Evolutionary conservation across 1,140 invertebrate genomes (phyloP), one percentile per base, ranked within the genome.

Genomic region (Cecropterus lyciades): DNA sequence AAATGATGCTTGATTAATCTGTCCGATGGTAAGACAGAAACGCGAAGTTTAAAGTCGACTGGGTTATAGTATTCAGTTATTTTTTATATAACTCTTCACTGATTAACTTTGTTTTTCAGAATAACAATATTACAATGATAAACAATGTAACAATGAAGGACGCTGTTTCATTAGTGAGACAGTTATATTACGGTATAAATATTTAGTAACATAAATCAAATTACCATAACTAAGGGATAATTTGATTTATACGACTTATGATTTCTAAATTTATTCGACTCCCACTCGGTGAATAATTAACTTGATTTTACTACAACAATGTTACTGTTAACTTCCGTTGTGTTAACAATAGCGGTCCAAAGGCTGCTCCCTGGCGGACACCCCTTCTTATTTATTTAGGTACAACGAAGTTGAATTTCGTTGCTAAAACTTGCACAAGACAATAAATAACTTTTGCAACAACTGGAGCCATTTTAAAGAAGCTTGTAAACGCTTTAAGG

Each of bases 401-500:
- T 64, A 53, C 60, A 77, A 63, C 67, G 62, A 73, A 77, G 67
- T 66, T 67, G 65, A 65, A 55, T 65, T 71, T 55, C 52, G 46
- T 69, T 72, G 67, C 72, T 77, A 56, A 70, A 77, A 73, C 62
- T 77, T 77, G 67, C 49, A 57, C 55, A 65, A 74, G 9, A 51
- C 70, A 72, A 74, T 79, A 80, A 75, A 80, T 79, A 80, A 77
- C 72, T 75, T 77, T 79, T 71, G 40, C 66, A 59, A 63, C 55
- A 69, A 69, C 64, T 69, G 60, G 48, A 43, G 68, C 55, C 51
- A 63, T 57, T 72, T 70, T 56, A 66, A 71, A 56, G 69, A 66
- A 63, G 51, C 43, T 46, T 52, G 55, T 55, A 70, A 42, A 49
- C 53, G 33, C 27, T 62, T 51, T 62, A 49, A 13, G 42, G 60